Conservation (phyloP, 1,140 invertebrate species). For the Arctopsyche grandis region DNA sequence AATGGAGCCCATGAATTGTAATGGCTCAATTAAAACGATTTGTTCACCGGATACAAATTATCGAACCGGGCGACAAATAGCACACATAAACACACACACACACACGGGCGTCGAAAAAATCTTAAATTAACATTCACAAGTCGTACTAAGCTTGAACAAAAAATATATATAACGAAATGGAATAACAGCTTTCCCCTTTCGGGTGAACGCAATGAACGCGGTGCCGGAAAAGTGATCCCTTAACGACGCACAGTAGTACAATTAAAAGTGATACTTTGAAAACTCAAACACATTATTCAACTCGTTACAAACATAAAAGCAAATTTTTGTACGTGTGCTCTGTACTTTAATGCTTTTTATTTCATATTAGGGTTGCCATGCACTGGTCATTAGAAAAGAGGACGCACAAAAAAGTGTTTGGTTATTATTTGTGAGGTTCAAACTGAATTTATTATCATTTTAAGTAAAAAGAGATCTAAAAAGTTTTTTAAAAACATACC, state of each 20-base stretch:
- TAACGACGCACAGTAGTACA: conserved; percentile 50
- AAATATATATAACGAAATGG: neutral
- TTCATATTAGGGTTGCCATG: too few relatives aligned
- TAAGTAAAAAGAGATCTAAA: too few relatives aligned
- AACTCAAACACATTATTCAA: neutral
- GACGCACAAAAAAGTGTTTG: too few relatives aligned
- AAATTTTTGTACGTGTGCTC: neutral
- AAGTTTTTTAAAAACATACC: too few relatives aligned
- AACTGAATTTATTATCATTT: too few relatives aligned
- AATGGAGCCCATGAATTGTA: conserved; percentile 51
- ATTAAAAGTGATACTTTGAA: conserved; percentile 44
- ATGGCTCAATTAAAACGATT: conserved; percentile 52
- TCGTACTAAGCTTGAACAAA: too few relatives aligned
- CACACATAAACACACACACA: neutral
- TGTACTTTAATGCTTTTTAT: too few relatives aligned
- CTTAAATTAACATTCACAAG: neutral
- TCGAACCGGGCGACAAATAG: conserved; percentile 37
- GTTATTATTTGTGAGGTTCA: too few relatives aligned
- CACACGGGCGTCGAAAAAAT: neutral
- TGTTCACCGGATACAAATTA: conserved; percentile 50
- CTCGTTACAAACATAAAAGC: neutral
- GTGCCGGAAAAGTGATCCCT: conserved; percentile 16
- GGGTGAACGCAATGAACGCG: neutral
- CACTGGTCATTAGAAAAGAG: too few relatives aligned
- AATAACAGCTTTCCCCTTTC: neutral